Base-by-base conservation (phyloP, 2,113 vertebrate genomes). In the Charina bottae region DNA sequence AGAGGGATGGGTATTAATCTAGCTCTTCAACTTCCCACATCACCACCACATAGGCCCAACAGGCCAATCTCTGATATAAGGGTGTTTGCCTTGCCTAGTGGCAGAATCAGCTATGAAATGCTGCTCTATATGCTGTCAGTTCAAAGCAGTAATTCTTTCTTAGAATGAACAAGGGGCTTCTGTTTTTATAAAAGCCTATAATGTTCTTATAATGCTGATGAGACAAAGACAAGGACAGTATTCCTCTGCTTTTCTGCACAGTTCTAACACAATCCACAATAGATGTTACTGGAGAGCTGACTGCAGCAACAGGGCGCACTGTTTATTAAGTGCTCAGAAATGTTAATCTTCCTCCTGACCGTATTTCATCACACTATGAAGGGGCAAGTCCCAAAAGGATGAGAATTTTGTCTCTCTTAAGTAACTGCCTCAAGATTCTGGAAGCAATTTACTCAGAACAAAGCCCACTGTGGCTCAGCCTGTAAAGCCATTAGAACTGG, bases 201-300 rank as follows among this genome's bases (percentile, higher is more conserved):
- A 26, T 49, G 42, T 54, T 62, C 46, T 91, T 85, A 37, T 37
- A 54, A 46, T 33, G n/a, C 46, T 19, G 46, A 8, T 90, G 56
- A 60, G 83, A 56, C 24, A 90, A 10, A 83, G 24, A 33, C 85
- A 58, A 37, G 24, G 53, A 28, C 19, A 12, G 42, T 54, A 19
- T 62, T 49, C 78, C 26, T 90, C 42, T 85, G 10, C 60, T 85
- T 33, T 68, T 53, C 42, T 78, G 21, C 62, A 87, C 23, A 19
- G 54, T 13, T 83, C 28, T 46, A 6, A 53, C 83, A 62, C 42
- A 62, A 33, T 53, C n/a, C 37, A 37, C 23, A 56, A 54, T 19
- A 53, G 94, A 95, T 84, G 95, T 93, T 92, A 0, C 0, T 94
- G 21, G 93, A 0, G 5, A 89, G 94, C 85, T 46, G 0, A 1